Base-by-base conservation (phyloP, 2,888 invertebrate species). In the Biston betularia region DNA sequence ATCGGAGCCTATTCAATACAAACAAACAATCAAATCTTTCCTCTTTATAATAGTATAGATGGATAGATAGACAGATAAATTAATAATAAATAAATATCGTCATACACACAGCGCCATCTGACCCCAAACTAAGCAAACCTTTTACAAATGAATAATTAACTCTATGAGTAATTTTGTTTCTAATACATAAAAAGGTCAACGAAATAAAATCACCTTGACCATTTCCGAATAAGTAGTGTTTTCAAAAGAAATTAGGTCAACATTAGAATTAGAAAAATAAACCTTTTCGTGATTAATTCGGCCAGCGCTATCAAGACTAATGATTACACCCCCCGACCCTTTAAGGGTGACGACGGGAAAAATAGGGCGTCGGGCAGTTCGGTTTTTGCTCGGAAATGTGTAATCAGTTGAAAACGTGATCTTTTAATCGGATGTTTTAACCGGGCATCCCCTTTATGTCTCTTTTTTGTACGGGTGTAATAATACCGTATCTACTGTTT, bases 391-490 rank as follows among this genome's bases (percentile, higher is more conserved):
- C 33, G 4, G 63, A 50, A 63, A 63, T 69, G 69, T 60, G 55
- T 65, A 69, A 69, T 69, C 63, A 63, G 56, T 65, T 53, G 63
- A 65, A 68, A 69, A 65, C 63, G 45, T 63, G 69, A 69, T 65
- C 65, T 65, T 65, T 64, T 69, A 69, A 65, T 64, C 52, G 49
- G 53, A 0, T 24, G 59, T 50, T 50, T 46, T 14, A 50, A n/a
- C 42, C 49, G 12, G 7, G 52, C 45, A 11, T 15, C 24, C 58
- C n/a, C 33, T 48, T 48, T 57, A 46, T 38, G 38, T 24, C 8
- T 10, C 8, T 12, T 42, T 54, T 54, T 33, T 14, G 24, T 12
- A 33, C 40, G 38, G 38, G 38, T 6, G 9, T 38, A 8, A 8
- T 8, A 6, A 9, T 38, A 38, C n/a, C 15, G 14, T 6, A 12